phyloP scores from a whole-genome alignment of 2,888 invertebrate species.

The Eupithecia centaureata region DNA sequence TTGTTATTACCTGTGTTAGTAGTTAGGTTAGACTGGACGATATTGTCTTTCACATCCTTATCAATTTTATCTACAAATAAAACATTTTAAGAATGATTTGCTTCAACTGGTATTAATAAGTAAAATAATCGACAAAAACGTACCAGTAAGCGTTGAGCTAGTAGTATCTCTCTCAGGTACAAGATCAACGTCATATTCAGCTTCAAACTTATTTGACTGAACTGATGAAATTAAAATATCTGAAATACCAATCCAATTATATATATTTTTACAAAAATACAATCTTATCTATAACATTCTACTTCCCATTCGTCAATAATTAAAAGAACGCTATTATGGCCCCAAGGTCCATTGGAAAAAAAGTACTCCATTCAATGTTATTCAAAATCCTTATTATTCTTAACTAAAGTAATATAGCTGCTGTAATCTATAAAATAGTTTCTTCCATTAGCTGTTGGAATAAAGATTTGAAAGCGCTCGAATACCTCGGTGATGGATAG shows the following conservation, averaged over 20 bases:
- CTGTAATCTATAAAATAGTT: too few relatives aligned
- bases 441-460: too few relatives aligned
- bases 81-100: slow-evolving; percentile 33
- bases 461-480: too few relatives aligned
- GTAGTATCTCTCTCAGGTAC: slow-evolving; percentile 11
- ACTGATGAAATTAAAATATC: slow-evolving; percentile 19
- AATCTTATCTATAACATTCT: background rate
- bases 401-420: too few relatives aligned
- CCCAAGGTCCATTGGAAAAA: too few relatives aligned
- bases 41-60: slow-evolving; percentile 53
- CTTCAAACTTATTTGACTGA: slow-evolving; percentile 7
- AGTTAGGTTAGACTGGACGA: slow-evolving; percentile 55
- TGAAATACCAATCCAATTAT: slow-evolving; percentile 15
- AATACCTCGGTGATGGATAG: too few relatives aligned
- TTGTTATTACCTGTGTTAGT: slow-evolving; percentile 55
- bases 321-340: too few relatives aligned
- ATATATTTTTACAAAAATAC: too few relatives aligned
- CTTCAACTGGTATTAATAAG: background rate
- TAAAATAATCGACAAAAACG: background rate
- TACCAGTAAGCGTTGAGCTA: slow-evolving; percentile 56
- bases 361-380: too few relatives aligned
- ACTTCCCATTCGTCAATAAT: too few relatives aligned
- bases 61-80: slow-evolving; percentile 54
- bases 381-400: too few relatives aligned
- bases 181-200: slow-evolving; percentile 15